Percentiles rank a stretch among this genome's conserved stretches.
These are phyloP conservation scores for Penaeus indicus DNA, from an alignment of 1,140 invertebrate species.

Conservation along the genomic window DNA sequence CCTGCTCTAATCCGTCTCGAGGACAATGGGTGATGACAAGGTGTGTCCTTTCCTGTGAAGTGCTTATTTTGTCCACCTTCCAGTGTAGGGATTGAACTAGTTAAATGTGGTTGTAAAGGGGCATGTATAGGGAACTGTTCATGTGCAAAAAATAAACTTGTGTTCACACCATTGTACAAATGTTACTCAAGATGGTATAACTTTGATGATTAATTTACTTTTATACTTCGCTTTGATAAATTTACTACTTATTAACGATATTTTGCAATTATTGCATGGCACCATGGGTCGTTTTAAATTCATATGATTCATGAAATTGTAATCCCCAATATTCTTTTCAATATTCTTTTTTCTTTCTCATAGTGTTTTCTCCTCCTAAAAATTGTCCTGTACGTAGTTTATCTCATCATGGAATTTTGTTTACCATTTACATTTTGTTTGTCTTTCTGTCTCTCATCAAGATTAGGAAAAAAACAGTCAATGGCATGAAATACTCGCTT, in stretches of 20 bases:
- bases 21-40: background rate
- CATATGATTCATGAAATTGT: slow-evolving; percentile 26
- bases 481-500: background rate
- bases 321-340: background rate
- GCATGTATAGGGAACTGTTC: background rate
- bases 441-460: slow-evolving; percentile 22
- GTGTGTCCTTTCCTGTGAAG: too few species aligned
- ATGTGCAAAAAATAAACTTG: slow-evolving; percentile 21
- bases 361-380: slow-evolving; percentile 4
- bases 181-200: slow-evolving; percentile 22
- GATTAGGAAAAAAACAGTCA: slow-evolving; percentile 18
- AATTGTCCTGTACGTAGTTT: background rate
- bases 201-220: slow-evolving; percentile 7
- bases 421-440: background rate
- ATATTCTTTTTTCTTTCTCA: slow-evolving; percentile 17
- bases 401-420: slow-evolving; percentile 23
- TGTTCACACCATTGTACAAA: slow-evolving; percentile 22
- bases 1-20: slow-evolving; percentile 7
- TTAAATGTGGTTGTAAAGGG: too few species aligned
- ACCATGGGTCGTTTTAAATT: slow-evolving; percentile 21
- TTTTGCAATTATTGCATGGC: slow-evolving; percentile 15
- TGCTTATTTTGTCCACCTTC: too few species aligned
- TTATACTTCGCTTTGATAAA: slow-evolving; percentile 12
- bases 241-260: slow-evolving; percentile 10
- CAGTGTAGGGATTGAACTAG: too few species aligned